phyloP scores from a whole-genome alignment of 1,140 invertebrate species.

The Atta texana region DNA sequence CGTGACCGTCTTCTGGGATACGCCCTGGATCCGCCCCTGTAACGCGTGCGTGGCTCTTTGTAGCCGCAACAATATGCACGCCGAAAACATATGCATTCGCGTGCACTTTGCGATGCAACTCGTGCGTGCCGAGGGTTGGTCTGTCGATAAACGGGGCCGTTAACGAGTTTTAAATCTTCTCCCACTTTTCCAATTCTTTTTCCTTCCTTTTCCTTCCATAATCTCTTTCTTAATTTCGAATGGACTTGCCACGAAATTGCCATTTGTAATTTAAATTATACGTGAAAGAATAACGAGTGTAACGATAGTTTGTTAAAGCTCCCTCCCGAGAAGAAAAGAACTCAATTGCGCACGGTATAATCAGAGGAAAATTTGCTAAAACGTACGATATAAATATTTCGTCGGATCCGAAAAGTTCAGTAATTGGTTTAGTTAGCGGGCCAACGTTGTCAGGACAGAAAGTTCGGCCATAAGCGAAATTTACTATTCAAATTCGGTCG shows the following conservation, averaged over 20 bases:
- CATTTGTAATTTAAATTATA: neutral
- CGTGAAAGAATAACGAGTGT: neutral
- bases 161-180: slow-evolving; percentile 67
- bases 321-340: neutral
- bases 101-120: slow-evolving; percentile 59
- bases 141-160: slow-evolving; percentile 67
- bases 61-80: slow-evolving; percentile 57
- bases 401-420: slow-evolving; percentile 65
- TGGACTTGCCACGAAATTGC: neutral
- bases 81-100: slow-evolving; percentile 65
- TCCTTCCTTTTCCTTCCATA: too few species aligned
- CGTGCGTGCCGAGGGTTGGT: slow-evolving; percentile 41
- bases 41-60: slow-evolving; percentile 57
- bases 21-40: slow-evolving; percentile 34
- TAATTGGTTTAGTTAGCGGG: slow-evolving; percentile 61
- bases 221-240: neutral
- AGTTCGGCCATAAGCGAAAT: slow-evolving; percentile 74
- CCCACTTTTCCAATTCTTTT: neutral
- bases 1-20: neutral
- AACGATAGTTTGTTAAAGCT: neutral
- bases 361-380: neutral
- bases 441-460: slow-evolving; percentile 66
- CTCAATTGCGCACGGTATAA: neutral
- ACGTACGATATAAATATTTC: slow-evolving; percentile 39
- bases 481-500: slow-evolving; percentile 75